These are phyloP conservation scores for Temnothorax curvispinosus DNA, from an alignment of 1,140 invertebrate species.

Conservation along the genomic window DNA sequence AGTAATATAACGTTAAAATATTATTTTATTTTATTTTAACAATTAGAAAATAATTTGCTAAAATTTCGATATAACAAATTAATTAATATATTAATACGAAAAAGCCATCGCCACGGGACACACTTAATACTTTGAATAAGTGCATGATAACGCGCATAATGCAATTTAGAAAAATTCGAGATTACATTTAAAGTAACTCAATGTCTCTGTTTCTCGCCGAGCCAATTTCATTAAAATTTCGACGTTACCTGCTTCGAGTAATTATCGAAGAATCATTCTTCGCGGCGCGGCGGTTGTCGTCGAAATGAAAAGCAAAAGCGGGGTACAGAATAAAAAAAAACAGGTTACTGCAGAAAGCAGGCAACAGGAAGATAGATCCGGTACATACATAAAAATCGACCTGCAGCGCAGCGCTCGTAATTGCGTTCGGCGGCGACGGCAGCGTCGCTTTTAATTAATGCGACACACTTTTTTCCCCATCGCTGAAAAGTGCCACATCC, in stretches of 20 bases:
- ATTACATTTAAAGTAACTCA: constrained; percentile 17
- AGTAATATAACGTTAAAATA: background rate
- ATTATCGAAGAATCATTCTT: constrained; percentile 38
- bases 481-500: constrained; percentile 73
- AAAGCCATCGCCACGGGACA: background rate
- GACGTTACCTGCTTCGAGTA: constrained; percentile 38
- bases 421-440: constrained; percentile 72
- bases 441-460: constrained; percentile 82
- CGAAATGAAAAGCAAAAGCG: background rate
- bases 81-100: background rate
- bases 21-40: background rate
- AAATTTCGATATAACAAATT: background rate
- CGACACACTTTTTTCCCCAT: constrained; percentile 79
- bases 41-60: background rate
- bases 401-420: constrained; percentile 70
- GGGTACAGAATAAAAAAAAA: constrained; percentile 43
- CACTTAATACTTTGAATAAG: background rate
- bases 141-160: background rate
- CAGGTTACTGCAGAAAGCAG: constrained; percentile 58
- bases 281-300: background rate
- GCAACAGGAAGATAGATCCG: constrained; percentile 17
- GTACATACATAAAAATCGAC: constrained; percentile 59
- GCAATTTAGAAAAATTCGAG: background rate
- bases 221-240: constrained; percentile 40
- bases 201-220: constrained; percentile 6